Conservation (phyloP, 2,113 vertebrate genomes). For the Aythya baeri region DNA sequence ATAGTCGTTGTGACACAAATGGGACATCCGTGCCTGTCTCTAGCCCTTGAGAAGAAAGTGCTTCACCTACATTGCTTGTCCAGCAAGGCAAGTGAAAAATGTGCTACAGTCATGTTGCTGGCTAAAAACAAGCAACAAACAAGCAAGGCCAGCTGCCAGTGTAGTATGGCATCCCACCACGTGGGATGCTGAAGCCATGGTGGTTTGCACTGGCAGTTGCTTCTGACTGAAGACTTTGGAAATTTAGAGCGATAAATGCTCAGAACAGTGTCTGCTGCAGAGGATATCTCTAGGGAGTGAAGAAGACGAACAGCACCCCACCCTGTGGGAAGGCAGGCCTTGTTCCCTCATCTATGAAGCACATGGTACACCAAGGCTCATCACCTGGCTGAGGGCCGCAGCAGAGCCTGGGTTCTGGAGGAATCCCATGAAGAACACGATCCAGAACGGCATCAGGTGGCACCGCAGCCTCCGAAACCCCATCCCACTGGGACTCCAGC, state of each 20-base stretch:
- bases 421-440: not conserved
- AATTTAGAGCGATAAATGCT: not conserved
- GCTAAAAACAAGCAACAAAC: not conserved
- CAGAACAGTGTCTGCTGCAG: not conserved
- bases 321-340: not conserved
- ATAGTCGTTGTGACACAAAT: not conserved
- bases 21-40: not conserved
- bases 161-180: accelerated
- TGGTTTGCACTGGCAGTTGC: not conserved
- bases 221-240: not conserved
- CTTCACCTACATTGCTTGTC: accelerated
- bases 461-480: not conserved
- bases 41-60: accelerated
- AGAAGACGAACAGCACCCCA: not conserved
- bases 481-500: accelerated
- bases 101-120: not conserved
- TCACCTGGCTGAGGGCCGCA: not conserved
- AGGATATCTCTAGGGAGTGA: not conserved
- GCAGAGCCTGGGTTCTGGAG: not conserved
- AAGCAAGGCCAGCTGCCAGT: no score
- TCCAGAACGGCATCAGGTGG: not conserved
- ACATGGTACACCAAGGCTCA: accelerated
- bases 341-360: not conserved
- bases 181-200: accelerated
- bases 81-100: not conserved